Percentiles rank a stretch among this genome's conserved stretches.
phyloP scores from a whole-genome alignment of 2,113 vertebrate genomes.

The Pogonocichla stellata region DNA sequence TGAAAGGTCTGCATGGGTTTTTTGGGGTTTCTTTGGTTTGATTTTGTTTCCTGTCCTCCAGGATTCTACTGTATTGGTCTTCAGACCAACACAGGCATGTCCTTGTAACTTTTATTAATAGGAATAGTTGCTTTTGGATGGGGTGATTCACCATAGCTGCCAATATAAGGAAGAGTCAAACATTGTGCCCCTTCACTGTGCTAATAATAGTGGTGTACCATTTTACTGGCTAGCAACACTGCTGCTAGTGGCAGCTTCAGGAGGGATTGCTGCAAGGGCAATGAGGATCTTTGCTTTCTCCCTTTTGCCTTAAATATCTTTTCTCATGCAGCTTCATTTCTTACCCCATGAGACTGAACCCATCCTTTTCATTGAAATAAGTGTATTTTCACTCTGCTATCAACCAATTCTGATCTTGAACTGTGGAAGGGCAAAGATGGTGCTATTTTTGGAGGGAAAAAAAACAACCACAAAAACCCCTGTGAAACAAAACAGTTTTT shows the following conservation, averaged over 20 bases:
- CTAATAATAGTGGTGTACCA: neutral
- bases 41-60: neutral
- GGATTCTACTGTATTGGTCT: neutral
- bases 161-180: neutral
- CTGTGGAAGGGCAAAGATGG: neutral
- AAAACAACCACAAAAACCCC: fast-evolving
- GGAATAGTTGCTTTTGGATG: neutral
- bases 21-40: neutral
- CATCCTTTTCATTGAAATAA: neutral
- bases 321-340: neutral
- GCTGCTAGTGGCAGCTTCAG: neutral
- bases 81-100: neutral
- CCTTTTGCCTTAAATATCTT: neutral
- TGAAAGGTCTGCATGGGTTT: neutral
- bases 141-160: neutral
- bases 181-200: neutral
- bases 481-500: neutral
- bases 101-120: neutral
- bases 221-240: neutral
- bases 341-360: neutral
- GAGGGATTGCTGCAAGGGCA: neutral
- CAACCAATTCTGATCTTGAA: neutral
- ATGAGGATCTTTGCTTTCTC: neutral
- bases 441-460: neutral
- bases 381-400: neutral